Conservation (phyloP, 2,113 vertebrate species). For the Todiramphus chloris region DNA sequence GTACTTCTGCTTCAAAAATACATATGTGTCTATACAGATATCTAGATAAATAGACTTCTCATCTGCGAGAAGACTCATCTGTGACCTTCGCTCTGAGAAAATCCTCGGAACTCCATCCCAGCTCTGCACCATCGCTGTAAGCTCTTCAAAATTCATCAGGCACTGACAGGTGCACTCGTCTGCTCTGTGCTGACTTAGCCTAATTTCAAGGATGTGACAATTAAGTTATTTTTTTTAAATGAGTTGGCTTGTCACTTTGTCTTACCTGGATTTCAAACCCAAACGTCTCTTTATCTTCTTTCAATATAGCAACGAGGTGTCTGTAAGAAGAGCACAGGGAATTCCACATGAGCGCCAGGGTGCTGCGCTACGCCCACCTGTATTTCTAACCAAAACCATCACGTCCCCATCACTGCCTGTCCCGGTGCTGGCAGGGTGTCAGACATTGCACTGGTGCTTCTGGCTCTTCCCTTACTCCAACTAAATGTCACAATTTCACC, state of each 20-base stretch:
- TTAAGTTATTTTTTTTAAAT: neutral
- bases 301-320: conserved; percentile 77
- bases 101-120: neutral
- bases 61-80: neutral
- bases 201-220: neutral
- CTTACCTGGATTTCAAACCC: conserved; percentile 98
- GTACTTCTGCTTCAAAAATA: neutral
- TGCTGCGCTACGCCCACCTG: no score
- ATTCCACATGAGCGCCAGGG: fast-evolving
- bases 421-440: neutral
- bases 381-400: neutral
- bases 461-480: neutral
- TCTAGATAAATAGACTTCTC: neutral
- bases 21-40: fast-evolving
- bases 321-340: conserved; percentile 36
- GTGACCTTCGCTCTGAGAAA: neutral
- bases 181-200: neutral
- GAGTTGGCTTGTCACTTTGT: neutral
- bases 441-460: fast-evolving
- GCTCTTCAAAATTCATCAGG: neutral
- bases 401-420: fast-evolving
- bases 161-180: neutral
- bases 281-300: conserved; percentile 90
- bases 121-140: fast-evolving
- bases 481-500: neutral